Evolutionary conservation across 2,113 vertebrate species (phyloP), one percentile per base, ranked within the genome.

Genomic region (Tonatia bakeri): DNA sequence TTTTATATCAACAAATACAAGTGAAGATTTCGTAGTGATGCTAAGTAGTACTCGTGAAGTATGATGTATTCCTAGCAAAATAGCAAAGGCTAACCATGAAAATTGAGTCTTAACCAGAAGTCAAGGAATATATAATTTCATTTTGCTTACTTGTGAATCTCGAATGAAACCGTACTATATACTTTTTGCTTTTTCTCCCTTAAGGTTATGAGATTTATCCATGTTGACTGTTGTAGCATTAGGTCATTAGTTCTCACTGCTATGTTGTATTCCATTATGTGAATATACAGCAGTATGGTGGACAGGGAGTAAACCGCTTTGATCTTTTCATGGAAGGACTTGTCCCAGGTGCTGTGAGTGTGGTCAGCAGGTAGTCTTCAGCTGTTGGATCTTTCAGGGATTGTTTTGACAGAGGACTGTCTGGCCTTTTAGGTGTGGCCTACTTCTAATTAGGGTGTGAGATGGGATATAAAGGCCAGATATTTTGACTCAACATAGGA

Each of bases 1-100:
- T 93, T 96, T 95, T 59, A 64, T 47, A 90, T 73, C 28, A 91
- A 72, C 38, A 95, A 90, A 85, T 87, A 47, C 14, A 95, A 50
- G 11, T 31, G 54, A 94, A 96, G 28, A 76, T 84, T 70, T 97
- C 38, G 33, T 90, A 94, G 26, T 75, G 72, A 56, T 56, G 33
- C 52, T 75, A 76, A 87, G 36, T 75, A 76, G 52, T 80, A 52
- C 24, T 94, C 11, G 7, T 69, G 56, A 96, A 92, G 79, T 90
- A 38, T 70, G 64, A 56, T 19, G 17, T 67, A 65, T 80, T 94
- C 19, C 69, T 93, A 36, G 70, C 20, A 83, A 95, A 95, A 73
- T 33, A 90, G 67, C 65, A 28, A 80, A 22, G 12, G 7, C 54
- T 61, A 81, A 31, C 38, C 22, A 26, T 61, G 33, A 73, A 91